Conservation (phyloP, 2,113 vertebrate species). For the Aptenodytes patagonicus region DNA sequence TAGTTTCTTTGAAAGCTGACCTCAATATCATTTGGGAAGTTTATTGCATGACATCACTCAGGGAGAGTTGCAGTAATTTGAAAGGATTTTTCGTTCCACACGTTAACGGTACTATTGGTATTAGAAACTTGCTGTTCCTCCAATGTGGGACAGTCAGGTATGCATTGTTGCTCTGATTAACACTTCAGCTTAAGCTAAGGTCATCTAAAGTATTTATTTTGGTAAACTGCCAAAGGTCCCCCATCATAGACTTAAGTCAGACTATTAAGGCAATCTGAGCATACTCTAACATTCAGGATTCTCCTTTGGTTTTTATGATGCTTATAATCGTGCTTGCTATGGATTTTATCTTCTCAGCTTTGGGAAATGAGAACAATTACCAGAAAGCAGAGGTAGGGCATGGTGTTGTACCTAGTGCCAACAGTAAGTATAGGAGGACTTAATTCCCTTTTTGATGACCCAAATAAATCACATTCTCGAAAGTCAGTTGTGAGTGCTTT, state of each 20-base stretch:
- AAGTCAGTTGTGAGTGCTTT: not conserved
- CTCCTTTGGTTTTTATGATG: not conserved
- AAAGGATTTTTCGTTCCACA: not conserved
- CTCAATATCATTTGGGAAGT: not conserved
- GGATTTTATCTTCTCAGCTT: not conserved
- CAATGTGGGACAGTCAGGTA: not conserved
- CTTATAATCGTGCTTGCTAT: not conserved
- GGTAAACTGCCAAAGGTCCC: not conserved
- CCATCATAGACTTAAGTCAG: not conserved
- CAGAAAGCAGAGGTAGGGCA: not conserved
- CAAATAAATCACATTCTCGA: not conserved
- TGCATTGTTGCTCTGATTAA: not conserved
- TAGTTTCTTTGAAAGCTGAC: not conserved
- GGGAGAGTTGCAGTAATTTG: not conserved
- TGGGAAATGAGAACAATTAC: not conserved
- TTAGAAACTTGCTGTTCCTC: not conserved
- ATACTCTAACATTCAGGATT: not conserved
- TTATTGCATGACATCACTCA: not conserved
- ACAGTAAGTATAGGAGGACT: not conserved
- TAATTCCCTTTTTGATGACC: not conserved
- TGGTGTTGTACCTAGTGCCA: not conserved
- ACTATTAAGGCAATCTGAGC: not conserved
- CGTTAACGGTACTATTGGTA: not conserved
- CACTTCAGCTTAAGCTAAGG: rapidly evolving
- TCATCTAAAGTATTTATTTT: not conserved